Evolutionary conservation across 2,888 invertebrate genomes (phyloP).

Genomic region (Rhingia campestris): DNA sequence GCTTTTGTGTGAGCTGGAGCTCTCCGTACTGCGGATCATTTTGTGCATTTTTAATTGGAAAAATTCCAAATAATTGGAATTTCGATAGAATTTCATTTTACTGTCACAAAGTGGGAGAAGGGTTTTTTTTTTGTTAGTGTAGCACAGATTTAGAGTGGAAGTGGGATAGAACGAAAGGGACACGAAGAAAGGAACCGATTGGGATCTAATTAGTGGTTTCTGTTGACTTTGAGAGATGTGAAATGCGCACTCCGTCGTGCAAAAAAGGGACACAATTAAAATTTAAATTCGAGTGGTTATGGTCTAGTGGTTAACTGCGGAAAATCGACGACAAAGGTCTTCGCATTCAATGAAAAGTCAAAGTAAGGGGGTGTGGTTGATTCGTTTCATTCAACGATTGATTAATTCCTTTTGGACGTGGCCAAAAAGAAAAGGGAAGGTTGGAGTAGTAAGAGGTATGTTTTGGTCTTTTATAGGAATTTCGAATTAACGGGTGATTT

Average conservation of each 20-base stretch:
- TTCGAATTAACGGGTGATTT: too few relatives aligned
- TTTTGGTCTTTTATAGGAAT: background rate
- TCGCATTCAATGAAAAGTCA: constrained; percentile 20
- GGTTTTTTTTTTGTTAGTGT: background rate
- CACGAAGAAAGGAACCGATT: constrained; percentile 29
- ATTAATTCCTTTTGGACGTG: constrained; percentile 23
- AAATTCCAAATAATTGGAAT: constrained; percentile 70
- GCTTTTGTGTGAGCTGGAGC: constrained; percentile 15
- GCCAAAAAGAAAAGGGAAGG: background rate
- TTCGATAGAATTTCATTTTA: constrained; percentile 55
- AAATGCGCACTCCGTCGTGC: constrained; percentile 6
- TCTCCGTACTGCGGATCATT: constrained; percentile 26
- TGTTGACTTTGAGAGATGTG: constrained; percentile 67
- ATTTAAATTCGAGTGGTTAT: constrained; percentile 54
- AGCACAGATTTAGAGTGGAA: background rate
- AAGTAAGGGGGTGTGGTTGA: constrained; percentile 19
- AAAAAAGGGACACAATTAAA: constrained; percentile 61
- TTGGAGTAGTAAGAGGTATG: background rate
- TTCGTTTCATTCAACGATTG: constrained; percentile 62
- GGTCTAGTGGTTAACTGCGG: constrained; percentile 47
- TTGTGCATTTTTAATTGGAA: constrained; percentile 70
- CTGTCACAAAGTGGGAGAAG: constrained; percentile 28
- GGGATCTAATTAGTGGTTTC: constrained; percentile 72
- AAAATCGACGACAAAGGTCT: constrained; percentile 41
- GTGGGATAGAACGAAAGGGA: constrained; percentile 3